Evolutionary conservation across 2,888 invertebrate species (phyloP).

Genomic region (Drosophila paramelanica): DNA sequence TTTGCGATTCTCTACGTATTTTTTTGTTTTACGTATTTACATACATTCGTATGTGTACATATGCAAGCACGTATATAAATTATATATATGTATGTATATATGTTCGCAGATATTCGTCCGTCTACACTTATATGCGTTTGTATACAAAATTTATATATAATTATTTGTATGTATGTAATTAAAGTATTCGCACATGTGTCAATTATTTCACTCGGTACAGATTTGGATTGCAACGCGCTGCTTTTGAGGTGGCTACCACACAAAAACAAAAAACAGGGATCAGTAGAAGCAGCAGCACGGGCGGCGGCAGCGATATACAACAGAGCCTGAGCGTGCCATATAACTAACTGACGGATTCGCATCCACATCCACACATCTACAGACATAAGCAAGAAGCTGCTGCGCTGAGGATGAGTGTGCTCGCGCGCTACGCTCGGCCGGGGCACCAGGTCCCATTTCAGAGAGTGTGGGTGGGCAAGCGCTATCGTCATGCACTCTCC

Average conservation of each 20-base stretch:
- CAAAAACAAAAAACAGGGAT: constrained; percentile 18
- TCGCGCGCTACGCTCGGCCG: constrained; percentile 17
- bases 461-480: constrained; percentile 27
- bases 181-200: constrained; percentile 40
- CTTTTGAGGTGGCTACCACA: constrained; percentile 21
- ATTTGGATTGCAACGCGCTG: constrained; percentile 33
- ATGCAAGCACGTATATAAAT: constrained; percentile 9
- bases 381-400: constrained; percentile 44
- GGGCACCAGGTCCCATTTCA: constrained; percentile 40
- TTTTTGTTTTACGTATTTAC: not conserved
- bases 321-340: constrained; percentile 60
- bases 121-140: not conserved
- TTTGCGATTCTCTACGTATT: constrained; percentile 15
- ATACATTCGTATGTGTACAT: not conserved
- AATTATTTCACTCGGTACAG: constrained; percentile 43
- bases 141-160: not conserved
- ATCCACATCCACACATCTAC: constrained; percentile 34
- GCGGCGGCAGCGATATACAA: constrained; percentile 44
- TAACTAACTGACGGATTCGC: constrained; percentile 57
- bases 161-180: constrained; percentile 2
- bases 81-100: constrained; percentile 5
- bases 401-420: constrained; percentile 46
- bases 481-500: constrained; percentile 13
- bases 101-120: constrained; percentile 2
- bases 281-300: not conserved